These are phyloP conservation scores for Sus scrofa DNA, from an alignment of 2,113 vertebrate species.

Conservation along the genomic window T2T-Sscrofa CM000816.6:92312001-92312500, in stretches of 20 bases:
- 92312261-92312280: constrained; percentile 55
- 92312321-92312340: constrained; percentile 48
- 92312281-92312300: neutral
- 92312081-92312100: constrained; percentile 6
- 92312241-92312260: constrained; percentile 44
- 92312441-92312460: constrained; percentile 81
- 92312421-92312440: constrained; percentile 78
- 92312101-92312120: neutral
- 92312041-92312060: neutral
- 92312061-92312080: neutral
- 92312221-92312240: constrained; percentile 47
- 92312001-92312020: neutral
- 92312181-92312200: constrained; percentile 51
- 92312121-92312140: neutral
- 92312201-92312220: constrained; percentile 42
- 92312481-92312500: constrained; percentile 82
- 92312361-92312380: constrained; percentile 70
- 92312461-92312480: constrained; percentile 77
- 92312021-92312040: neutral
- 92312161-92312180: constrained; percentile 33
- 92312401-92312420: constrained; percentile 70
- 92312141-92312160: constrained; percentile 30
- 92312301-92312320: neutral
- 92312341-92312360: constrained; percentile 60
- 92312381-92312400: constrained; percentile 65